phyloP scores from a whole-genome alignment of 2,797 vertebrate species.

The Micromesistius poutassou region DNA sequence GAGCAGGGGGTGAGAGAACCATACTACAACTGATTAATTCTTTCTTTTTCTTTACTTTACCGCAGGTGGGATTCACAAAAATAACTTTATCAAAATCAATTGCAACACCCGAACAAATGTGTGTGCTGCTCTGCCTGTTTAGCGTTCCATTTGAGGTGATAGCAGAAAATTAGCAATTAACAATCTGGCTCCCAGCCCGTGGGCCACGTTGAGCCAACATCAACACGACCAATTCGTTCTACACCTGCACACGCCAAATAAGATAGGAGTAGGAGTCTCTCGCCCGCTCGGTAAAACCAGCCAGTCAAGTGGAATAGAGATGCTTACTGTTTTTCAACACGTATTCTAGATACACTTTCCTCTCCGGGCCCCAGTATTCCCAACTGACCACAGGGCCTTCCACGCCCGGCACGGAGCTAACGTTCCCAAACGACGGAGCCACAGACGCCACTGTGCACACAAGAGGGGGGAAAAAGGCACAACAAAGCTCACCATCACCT shows the following conservation, averaged over 20 bases:
- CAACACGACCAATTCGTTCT: conserved; percentile 42
- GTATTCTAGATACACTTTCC: conserved; percentile 93
- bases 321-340: conserved; percentile 90
- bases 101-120: conserved; percentile 32
- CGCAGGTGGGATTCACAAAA: conserved; percentile 55
- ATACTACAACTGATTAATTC: conserved; percentile 37
- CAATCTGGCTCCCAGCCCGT: conserved; percentile 46
- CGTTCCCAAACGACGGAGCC: conserved; percentile 83
- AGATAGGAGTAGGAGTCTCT: conserved; percentile 61
- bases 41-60: conserved; percentile 32
- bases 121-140: conserved; percentile 31
- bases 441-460: conserved; percentile 78
- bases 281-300: conserved; percentile 27
- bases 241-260: conserved; percentile 53
- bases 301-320: conserved; percentile 44
- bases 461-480: conserved; percentile 75
- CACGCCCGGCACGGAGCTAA: conserved; percentile 80
- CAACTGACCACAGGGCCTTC: conserved; percentile 90
- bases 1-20: conserved; percentile 59
- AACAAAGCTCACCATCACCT: conserved; percentile 38
- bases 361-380: conserved; percentile 91
- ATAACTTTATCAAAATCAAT: conserved; percentile 35
- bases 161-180: conserved; percentile 50
- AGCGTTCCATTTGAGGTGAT: conserved; percentile 30
- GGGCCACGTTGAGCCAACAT: conserved; percentile 31